phyloP scores from a whole-genome alignment of 2,113 vertebrate genomes.

The Aphyosemion australe region DNA sequence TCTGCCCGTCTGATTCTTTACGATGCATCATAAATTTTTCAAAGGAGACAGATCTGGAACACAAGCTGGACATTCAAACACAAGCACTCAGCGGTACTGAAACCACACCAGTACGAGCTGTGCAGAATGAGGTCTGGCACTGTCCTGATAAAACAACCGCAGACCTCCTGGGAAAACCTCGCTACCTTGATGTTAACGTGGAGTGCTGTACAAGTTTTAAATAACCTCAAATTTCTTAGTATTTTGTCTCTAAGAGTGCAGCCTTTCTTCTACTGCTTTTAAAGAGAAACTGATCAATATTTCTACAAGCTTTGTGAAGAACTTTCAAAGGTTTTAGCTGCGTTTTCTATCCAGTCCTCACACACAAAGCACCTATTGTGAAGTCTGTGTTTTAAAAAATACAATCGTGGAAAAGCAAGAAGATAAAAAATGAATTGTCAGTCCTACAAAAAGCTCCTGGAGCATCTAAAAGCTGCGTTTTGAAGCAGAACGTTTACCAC shows the following conservation, averaged over 20 bases:
- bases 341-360: not conserved
- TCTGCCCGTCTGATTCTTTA: not conserved
- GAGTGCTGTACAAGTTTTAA: not conserved
- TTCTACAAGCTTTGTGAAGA: too few species aligned
- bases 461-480: not conserved
- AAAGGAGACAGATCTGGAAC: too few species aligned
- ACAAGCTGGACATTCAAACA: not conserved
- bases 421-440: not conserved
- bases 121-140: not conserved
- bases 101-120: not conserved
- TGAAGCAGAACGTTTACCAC: not conserved
- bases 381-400: not conserved
- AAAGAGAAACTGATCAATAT: too few species aligned
- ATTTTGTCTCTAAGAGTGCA: not conserved
- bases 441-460: not conserved
- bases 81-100: not conserved
- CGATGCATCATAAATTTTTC: too few species aligned
- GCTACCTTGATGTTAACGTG: not conserved
- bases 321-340: not conserved
- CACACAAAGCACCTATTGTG: too few species aligned
- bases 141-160: not conserved
- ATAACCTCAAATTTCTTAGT: not conserved
- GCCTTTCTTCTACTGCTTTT: not conserved
- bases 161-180: not conserved
- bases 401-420: not conserved